Evolutionary conservation across 2,888 invertebrate species (phyloP).

Genomic region (Dorcus parallelipipedus): DNA sequence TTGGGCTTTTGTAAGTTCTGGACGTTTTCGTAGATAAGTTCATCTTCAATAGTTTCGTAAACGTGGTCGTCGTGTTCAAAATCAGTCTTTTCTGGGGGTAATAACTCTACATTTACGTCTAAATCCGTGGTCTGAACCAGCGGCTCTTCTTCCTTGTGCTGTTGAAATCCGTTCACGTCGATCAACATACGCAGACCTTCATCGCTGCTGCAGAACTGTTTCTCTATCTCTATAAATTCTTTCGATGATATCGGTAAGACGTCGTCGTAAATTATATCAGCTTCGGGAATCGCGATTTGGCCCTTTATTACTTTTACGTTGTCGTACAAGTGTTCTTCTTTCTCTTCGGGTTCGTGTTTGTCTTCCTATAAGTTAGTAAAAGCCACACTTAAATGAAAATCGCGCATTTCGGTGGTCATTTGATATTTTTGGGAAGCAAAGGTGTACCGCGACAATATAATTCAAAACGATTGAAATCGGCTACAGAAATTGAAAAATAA

Average conservation of each 20-base stretch:
- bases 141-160: not conserved
- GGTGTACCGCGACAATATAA: too few relatives aligned
- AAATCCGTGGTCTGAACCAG: not conserved
- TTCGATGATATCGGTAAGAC: slow-evolving; percentile 20
- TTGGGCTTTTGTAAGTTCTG: slow-evolving; percentile 21
- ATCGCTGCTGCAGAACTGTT: slow-evolving; percentile 19
- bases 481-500: too few relatives aligned
- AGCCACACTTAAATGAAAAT: not conserved
- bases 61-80: slow-evolving; percentile 6
- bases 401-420: not conserved
- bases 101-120: slow-evolving; percentile 6
- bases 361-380: slow-evolving; percentile 42
- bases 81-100: slow-evolving; percentile 1
- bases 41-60: slow-evolving; percentile 6
- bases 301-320: slow-evolving; percentile 27
- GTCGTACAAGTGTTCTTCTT: slow-evolving; percentile 33
- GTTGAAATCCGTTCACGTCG: not conserved
- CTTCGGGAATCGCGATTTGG: slow-evolving; percentile 9
- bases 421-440: too few relatives aligned
- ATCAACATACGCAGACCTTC: not conserved
- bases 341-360: slow-evolving; percentile 29
- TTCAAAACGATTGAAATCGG: too few relatives aligned
- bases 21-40: slow-evolving; percentile 4
- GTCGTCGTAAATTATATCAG: slow-evolving; percentile 14
- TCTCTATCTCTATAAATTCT: slow-evolving; percentile 38